These are phyloP conservation scores for Cepphus grylle DNA, from an alignment of 2,113 vertebrate genomes.

Conservation along the genomic window DNA sequence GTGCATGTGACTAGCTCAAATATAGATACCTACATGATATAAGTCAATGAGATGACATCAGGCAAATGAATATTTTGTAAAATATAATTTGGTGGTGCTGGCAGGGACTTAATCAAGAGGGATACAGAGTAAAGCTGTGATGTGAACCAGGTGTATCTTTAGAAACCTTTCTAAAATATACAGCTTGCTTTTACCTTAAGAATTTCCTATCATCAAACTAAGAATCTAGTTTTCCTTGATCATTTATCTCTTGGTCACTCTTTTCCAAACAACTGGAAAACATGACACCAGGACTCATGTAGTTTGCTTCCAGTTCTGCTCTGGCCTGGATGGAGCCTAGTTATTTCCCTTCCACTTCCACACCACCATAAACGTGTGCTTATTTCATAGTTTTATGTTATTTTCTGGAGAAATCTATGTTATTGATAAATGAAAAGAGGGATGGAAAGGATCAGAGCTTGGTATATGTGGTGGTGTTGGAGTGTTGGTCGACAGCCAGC, in stretches of 20 bases:
- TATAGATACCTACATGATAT: not conserved
- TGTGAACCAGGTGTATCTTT: not conserved
- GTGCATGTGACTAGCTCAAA: not conserved
- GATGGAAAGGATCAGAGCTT: not conserved
- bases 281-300: not conserved
- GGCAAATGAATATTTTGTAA: not conserved
- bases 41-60: not conserved
- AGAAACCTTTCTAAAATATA: not conserved
- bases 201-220: not conserved
- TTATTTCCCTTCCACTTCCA: not conserved
- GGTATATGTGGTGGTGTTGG: not conserved
- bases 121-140: not conserved
- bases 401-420: not conserved
- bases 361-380: not conserved
- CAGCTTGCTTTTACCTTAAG: not conserved
- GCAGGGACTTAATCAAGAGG: not conserved
- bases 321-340: not conserved
- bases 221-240: not conserved
- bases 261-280: not conserved
- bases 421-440: not conserved
- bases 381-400: not conserved
- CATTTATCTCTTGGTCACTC: not conserved
- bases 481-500: too few species aligned
- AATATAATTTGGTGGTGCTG: not conserved
- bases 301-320: not conserved